Percentiles rank a stretch among this genome's conserved stretches.
Conservation (phyloP, 2,888 invertebrate genomes). For the Acleris holmiana region DNA sequence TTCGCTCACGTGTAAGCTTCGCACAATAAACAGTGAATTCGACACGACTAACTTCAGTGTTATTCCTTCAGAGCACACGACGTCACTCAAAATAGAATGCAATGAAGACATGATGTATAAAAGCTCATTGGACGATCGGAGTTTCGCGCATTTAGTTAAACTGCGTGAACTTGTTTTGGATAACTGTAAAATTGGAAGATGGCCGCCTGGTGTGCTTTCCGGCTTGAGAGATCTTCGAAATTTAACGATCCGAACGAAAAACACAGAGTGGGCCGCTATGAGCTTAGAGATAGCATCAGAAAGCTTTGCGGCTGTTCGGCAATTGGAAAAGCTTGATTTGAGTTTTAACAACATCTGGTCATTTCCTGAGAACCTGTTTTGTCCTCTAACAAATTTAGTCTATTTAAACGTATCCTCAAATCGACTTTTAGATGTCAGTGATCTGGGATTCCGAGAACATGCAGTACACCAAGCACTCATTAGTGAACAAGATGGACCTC, state of each 20-base stretch:
- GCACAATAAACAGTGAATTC: conserved; percentile 94
- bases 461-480: conserved; percentile 86
- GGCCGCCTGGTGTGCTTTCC: conserved; percentile 91
- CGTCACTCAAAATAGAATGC: conserved; percentile 90
- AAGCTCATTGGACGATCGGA: conserved; percentile 90
- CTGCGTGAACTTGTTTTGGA: conserved; percentile 92
- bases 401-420: conserved; percentile 94
- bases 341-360: conserved; percentile 96
- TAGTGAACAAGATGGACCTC: conserved; percentile 83
- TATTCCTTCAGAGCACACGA: conserved; percentile 92
- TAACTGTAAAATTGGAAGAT: conserved; percentile 93
- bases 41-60: conserved; percentile 95
- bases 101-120: conserved; percentile 92
- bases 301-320: conserved; percentile 90
- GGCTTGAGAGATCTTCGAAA: conserved; percentile 92
- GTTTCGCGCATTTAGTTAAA: conserved; percentile 91
- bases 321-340: conserved; percentile 92
- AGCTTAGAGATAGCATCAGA: conserved; percentile 92
- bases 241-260: conserved; percentile 93
- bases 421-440: conserved; percentile 93
- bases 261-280: conserved; percentile 93
- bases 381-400: conserved; percentile 91
- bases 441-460: conserved; percentile 92
- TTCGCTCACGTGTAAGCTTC: conserved; percentile 90
- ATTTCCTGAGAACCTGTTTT: conserved; percentile 93